Evolutionary conservation across 2,113 vertebrate species (phyloP).

Genomic region (Rostratula benghalensis): DNA sequence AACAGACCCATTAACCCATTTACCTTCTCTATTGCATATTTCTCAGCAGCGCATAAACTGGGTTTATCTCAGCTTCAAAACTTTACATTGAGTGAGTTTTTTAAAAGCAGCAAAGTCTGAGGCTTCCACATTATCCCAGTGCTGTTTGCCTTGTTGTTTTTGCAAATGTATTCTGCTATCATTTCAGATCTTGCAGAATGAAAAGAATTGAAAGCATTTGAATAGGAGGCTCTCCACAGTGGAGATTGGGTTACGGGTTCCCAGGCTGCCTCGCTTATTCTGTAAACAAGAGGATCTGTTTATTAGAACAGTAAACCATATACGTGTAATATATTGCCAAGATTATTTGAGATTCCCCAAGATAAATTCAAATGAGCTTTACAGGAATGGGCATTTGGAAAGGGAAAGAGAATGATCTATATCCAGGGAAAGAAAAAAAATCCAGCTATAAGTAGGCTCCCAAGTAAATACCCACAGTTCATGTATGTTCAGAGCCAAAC

Average conservation of each 20-base stretch:
- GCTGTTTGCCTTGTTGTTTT: neutral
- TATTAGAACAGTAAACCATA: constrained; percentile 56
- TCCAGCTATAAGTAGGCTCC: neutral
- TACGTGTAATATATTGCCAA: constrained; percentile 42
- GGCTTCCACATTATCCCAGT: neutral
- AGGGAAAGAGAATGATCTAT: neutral
- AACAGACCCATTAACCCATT: neutral
- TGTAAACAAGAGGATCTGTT: constrained; percentile 58
- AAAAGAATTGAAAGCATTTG: constrained; percentile 52
- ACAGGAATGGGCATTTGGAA: constrained; percentile 3
- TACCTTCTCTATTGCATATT: neutral
- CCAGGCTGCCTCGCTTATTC: constrained; percentile 24
- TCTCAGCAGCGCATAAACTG: neutral
- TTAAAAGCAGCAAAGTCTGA: neutral
- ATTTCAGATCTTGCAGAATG: constrained; percentile 34
- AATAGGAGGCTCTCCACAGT: constrained; percentile 4
- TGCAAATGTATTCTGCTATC: neutral
- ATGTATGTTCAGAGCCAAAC: neutral
- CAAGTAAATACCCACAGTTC: constrained; percentile 1
- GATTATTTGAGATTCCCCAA: constrained; percentile 54
- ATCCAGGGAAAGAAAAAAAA: neutral
- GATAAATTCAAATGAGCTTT: constrained; percentile 51
- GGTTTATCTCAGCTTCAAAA: neutral
- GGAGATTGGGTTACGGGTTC: constrained; percentile 9
- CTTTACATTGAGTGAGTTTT: neutral